A percentile compares a stretch with the other conserved stretches of the same genome.
These are phyloP conservation scores for Machimus atricapillus DNA, from an alignment of 2,888 invertebrate species.

Conservation along the genomic window DNA sequence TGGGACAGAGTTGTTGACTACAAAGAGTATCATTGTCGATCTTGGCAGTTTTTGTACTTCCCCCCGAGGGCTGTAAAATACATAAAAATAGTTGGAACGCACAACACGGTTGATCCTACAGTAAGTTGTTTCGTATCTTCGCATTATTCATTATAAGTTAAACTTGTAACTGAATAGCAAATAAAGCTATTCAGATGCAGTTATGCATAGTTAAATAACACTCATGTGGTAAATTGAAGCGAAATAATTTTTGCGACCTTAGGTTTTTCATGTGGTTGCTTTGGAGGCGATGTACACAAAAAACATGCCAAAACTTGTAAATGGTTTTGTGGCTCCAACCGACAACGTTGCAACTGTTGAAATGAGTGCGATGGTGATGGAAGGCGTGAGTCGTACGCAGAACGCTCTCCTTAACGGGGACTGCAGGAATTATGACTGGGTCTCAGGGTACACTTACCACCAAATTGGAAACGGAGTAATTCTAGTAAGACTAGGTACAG, in stretches of 20 bases:
- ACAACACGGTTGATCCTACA: constrained; percentile 94
- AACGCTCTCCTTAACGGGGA: constrained; percentile 97
- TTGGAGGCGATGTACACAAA: constrained; percentile 88
- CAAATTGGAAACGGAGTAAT: constrained; percentile 94
- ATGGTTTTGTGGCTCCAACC: constrained; percentile 80
- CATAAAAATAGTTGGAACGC: constrained; percentile 84
- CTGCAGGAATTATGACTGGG: constrained; percentile 96
- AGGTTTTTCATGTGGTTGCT: constrained; percentile 89
- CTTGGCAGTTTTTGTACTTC: constrained; percentile 96
- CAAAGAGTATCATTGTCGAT: constrained; percentile 89
- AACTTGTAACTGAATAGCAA: neutral
- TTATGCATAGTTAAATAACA: no score
- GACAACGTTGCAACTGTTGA: constrained; percentile 93
- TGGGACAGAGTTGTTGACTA: constrained; percentile 96
- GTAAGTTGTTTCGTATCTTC: constrained; percentile 61
- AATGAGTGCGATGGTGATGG: constrained; percentile 90
- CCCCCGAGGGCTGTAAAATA: constrained; percentile 85
- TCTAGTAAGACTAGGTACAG: constrained; percentile 83
- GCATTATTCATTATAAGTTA: neutral
- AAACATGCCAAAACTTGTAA: constrained; percentile 75
- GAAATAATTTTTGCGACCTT: no score
- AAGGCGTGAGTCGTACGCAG: constrained; percentile 92
- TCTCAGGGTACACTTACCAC: constrained; percentile 97
- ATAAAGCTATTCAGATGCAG: no score
- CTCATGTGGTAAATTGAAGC: no score